Conservation (phyloP, 2,113 vertebrate species). For the Mustelus asterias region DNA sequence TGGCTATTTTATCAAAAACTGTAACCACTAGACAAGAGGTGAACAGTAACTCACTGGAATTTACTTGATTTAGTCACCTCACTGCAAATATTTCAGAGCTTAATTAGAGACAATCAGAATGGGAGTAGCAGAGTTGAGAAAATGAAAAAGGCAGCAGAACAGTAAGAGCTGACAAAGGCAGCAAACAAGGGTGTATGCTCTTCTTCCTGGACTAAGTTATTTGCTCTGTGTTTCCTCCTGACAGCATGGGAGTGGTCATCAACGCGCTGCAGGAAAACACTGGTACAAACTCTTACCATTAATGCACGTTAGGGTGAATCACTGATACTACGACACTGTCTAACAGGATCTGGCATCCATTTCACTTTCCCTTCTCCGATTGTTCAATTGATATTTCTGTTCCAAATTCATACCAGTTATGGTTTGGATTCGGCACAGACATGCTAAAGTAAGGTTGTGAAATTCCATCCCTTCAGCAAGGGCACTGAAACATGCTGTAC, state of each 20-base stretch:
- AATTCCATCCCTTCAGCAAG: neutral
- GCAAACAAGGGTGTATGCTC: neutral
- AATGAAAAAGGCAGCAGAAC: neutral
- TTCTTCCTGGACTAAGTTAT: neutral
- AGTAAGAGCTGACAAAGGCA: neutral
- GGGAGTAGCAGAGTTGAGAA: neutral
- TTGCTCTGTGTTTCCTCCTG: neutral
- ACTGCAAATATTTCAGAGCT: neutral
- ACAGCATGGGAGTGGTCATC: neutral
- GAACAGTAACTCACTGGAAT: neutral
- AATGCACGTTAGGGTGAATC: neutral
- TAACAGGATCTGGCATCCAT: neutral
- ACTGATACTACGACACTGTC: neutral
- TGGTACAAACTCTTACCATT: neutral
- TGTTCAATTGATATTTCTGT: neutral
- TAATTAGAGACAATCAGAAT: neutral
- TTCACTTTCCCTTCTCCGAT: neutral
- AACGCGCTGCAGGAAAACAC: too few species aligned
- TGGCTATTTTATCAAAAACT: neutral
- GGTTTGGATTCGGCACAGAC: neutral
- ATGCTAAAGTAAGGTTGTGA: neutral
- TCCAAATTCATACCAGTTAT: neutral
- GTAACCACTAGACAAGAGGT: neutral
- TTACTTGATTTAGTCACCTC: neutral
- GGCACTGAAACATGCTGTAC: neutral